These are phyloP conservation scores for Charaxes varanes DNA, from an alignment of 1,140 invertebrate genomes.

Conservation along the genomic window DNA sequence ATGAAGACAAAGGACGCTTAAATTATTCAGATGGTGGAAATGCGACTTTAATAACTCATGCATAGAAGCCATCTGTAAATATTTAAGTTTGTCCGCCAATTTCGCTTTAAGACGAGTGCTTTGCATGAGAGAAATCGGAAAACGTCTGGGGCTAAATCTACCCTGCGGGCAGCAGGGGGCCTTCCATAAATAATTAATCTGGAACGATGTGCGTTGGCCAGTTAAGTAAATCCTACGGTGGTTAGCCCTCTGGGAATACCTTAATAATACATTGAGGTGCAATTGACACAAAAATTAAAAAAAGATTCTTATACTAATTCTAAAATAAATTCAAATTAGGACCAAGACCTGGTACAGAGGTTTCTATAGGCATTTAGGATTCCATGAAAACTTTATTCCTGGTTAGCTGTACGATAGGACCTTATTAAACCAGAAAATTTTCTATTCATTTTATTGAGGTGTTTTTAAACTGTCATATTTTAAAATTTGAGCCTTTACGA, in stretches of 20 bases:
- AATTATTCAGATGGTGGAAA: constrained; percentile 65
- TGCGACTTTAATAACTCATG: constrained; percentile 51
- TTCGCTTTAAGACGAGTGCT: constrained; percentile 65
- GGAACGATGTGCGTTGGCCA: constrained; percentile 52
- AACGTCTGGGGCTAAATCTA: constrained; percentile 61
- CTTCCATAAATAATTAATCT: constrained; percentile 70
- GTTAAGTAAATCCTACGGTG: constrained; percentile 59
- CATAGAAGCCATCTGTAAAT: constrained; percentile 59
- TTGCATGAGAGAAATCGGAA: constrained; percentile 64
- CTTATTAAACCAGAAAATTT: no score
- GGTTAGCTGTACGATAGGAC: no score
- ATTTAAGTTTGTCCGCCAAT: constrained; percentile 56
- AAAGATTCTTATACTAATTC: no score
- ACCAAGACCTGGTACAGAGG: no score
- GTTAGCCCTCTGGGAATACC: constrained; percentile 31
- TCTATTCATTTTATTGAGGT: no score
- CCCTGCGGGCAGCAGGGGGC: constrained; percentile 44
- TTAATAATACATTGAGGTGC: background rate
- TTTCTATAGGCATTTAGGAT: no score
- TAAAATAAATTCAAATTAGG: no score
- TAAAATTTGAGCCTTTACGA: no score
- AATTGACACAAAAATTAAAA: constrained; percentile 5
- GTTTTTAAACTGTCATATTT: no score
- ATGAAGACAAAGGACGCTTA: constrained; percentile 65
- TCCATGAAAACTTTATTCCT: no score